Percentiles rank a stretch among this genome's conserved stretches.
Evolutionary conservation across 2,888 invertebrate species (phyloP).

Genomic region (Parelbella ahira): DNA sequence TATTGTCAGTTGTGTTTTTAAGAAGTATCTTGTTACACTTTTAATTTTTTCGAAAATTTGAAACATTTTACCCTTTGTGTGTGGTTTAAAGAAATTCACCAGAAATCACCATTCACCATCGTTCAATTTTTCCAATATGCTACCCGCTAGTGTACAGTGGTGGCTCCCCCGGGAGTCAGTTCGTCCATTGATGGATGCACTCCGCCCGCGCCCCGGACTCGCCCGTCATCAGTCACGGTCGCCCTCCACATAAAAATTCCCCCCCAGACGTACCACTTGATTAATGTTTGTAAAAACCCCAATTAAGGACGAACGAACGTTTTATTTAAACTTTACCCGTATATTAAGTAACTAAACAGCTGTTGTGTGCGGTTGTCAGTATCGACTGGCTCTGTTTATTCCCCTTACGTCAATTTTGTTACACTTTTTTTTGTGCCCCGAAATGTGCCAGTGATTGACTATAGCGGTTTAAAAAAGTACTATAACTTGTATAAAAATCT

Average conservation of each 20-base stretch:
- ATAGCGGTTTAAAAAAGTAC: no score
- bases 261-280: conserved; percentile 67
- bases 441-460: no score
- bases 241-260: conserved; percentile 60
- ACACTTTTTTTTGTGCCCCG: no score
- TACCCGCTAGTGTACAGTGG: conserved; percentile 4
- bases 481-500: no score
- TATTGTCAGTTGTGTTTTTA: no score
- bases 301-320: conserved; percentile 68
- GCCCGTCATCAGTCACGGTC: conserved; percentile 56
- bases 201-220: conserved; percentile 45
- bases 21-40: no score
- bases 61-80: no score
- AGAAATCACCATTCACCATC: no score
- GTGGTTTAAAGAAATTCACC: no score
- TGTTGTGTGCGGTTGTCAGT: conserved; percentile 32
- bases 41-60: no score
- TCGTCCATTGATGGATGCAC: conserved; percentile 58
- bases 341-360: conserved; percentile 43
- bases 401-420: conserved; percentile 2
- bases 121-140: neutral
- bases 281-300: conserved; percentile 77
- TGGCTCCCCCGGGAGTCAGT: conserved; percentile 28
- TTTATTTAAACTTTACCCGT: conserved; percentile 63
- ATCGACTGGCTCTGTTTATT: neutral